A percentile compares a stretch with the other conserved stretches of the same genome.
Evolutionary conservation across 2,888 invertebrate species (phyloP).

Genomic region (Dynastes maya): DNA sequence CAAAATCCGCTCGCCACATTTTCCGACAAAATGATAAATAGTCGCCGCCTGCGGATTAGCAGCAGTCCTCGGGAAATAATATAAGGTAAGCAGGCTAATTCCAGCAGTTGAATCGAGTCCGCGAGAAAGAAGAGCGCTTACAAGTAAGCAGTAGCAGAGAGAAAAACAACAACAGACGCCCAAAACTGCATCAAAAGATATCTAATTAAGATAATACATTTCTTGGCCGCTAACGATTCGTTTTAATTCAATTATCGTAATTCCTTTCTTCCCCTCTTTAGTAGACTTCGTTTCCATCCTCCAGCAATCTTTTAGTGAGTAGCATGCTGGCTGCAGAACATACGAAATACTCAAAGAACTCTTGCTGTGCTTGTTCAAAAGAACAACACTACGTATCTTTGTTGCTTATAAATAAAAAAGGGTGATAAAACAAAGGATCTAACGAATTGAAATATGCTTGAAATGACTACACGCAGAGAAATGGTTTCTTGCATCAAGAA

Average conservation of each 20-base stretch:
- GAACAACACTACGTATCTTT: neutral
- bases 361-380: neutral
- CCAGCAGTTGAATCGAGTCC: neutral
- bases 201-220: constrained; percentile 61
- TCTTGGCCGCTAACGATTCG: constrained; percentile 56
- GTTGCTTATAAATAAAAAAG: neutral
- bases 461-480: neutral
- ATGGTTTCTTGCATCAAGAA: no score
- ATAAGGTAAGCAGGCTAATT: constrained; percentile 39
- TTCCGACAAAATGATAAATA: constrained; percentile 45
- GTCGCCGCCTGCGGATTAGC: constrained; percentile 31
- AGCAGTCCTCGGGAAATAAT: constrained; percentile 37
- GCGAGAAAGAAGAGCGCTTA: constrained; percentile 15
- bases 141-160: neutral
- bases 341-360: neutral
- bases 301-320: constrained; percentile 4
- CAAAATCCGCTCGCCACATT: constrained; percentile 37
- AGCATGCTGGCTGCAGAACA: neutral
- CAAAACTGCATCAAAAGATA: constrained; percentile 57
- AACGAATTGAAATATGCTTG: constrained; percentile 17
- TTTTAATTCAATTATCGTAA: constrained; percentile 55
- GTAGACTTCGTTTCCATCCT: constrained; percentile 7
- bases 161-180: constrained; percentile 22
- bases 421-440: constrained; percentile 4
- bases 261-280: constrained; percentile 32